phyloP scores from a whole-genome alignment of 2,797 vertebrate species.

The Sebastes cheni region DNA sequence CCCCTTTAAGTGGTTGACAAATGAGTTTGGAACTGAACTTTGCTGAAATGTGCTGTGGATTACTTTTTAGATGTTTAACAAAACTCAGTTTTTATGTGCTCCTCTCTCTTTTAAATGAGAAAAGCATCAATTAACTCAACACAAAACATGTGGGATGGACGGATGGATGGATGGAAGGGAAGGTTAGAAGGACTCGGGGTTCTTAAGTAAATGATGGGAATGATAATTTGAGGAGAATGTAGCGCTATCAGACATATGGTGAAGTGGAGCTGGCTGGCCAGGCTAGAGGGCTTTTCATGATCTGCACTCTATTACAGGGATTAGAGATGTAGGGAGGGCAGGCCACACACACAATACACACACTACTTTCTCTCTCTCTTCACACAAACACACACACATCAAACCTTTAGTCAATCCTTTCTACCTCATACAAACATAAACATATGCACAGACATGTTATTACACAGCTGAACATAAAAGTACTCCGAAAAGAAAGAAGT shows the following conservation, averaged over 20 bases:
- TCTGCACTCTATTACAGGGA: constrained; percentile 92
- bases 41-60: not conserved
- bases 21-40: not conserved
- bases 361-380: not conserved
- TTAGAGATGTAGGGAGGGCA: constrained; percentile 83
- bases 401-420: not conserved
- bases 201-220: constrained; percentile 73
- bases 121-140: constrained; percentile 89
- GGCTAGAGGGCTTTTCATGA: constrained; percentile 75
- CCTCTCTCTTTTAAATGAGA: constrained; percentile 72
- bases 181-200: constrained; percentile 5
- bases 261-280: constrained; percentile 77
- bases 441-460: not conserved
- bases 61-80: constrained; percentile 5
- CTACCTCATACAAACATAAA: not conserved
- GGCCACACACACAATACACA: constrained; percentile 84
- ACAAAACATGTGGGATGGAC: constrained; percentile 77
- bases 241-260: constrained; percentile 94
- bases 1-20: not conserved
- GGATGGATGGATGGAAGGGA: not conserved
- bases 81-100: not conserved
- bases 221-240: constrained; percentile 90
- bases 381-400: not conserved
- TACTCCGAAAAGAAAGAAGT: not conserved
- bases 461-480: not conserved